Conservation (phyloP, 2,888 invertebrate species). For the Catotricha subobsoleta region DNA sequence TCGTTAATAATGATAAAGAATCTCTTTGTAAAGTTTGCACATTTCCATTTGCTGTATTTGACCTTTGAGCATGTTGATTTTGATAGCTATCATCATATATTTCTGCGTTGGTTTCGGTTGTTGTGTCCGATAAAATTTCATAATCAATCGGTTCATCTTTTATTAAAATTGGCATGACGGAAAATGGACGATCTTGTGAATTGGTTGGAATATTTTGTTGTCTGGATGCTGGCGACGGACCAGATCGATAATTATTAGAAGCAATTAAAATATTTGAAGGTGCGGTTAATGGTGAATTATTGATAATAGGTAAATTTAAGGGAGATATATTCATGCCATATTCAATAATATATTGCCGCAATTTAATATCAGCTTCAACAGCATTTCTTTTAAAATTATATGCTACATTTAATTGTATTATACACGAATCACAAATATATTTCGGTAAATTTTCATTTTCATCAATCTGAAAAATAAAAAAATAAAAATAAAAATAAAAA, state of each 20-base stretch:
- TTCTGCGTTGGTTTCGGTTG: conserved; percentile 9
- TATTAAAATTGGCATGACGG: conserved; percentile 9
- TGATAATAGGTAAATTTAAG: background rate
- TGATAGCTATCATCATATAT: background rate
- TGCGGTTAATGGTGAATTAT: background rate
- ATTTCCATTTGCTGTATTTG: background rate
- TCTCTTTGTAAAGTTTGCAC: no score
- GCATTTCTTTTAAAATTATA: conserved; percentile 14
- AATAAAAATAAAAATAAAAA: no score
- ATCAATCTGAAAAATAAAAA: conserved; percentile 12
- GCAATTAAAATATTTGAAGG: background rate
- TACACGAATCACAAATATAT: conserved; percentile 14
- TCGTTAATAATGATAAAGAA: background rate
- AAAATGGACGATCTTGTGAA: conserved; percentile 1
- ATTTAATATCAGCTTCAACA: conserved; percentile 13
- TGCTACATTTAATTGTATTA: conserved; percentile 14
- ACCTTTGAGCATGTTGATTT: background rate
- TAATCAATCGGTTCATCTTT: conserved; percentile 11
- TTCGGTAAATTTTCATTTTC: conserved; percentile 14
- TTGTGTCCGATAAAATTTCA: conserved; percentile 10
- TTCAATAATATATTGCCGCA: conserved; percentile 15
- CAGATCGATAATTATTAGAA: background rate
- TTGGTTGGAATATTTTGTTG: background rate
- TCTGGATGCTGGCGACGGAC: background rate
- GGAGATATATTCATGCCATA: conserved; percentile 9